phyloP scores from a whole-genome alignment of 2,797 vertebrate genomes.

The Sebastes matsubarae region DNA sequence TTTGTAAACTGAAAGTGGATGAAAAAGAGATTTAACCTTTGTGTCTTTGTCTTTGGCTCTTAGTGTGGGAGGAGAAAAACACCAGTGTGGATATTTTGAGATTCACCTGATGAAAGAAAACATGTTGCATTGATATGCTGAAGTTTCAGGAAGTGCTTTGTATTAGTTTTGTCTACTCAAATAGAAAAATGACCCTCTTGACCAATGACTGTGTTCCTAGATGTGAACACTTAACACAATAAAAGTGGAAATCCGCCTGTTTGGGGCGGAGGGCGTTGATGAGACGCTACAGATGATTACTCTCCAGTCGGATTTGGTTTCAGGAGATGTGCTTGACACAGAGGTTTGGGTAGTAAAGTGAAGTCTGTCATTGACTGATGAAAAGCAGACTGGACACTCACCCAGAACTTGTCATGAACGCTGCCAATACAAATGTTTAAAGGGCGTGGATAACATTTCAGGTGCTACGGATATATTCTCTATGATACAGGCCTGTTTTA shows the following conservation, averaged over 20 bases:
- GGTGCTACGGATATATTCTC: conserved; percentile 30
- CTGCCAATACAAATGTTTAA: conserved; percentile 57
- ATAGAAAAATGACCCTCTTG: background rate
- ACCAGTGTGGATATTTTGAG: background rate
- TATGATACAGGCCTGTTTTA: conserved; percentile 31
- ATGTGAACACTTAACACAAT: conserved; percentile 16
- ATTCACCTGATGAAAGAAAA: background rate
- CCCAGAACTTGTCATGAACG: background rate
- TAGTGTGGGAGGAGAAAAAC: background rate
- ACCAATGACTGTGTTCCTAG: background rate
- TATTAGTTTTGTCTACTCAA: background rate
- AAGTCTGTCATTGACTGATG: conserved; percentile 52
- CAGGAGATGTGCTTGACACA: conserved; percentile 34
- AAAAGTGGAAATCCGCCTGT: conserved; percentile 16
- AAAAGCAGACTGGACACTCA: conserved; percentile 51
- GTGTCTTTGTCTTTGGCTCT: background rate
- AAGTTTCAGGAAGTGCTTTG: background rate
- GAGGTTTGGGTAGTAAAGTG: conserved; percentile 29
- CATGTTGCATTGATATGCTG: background rate
- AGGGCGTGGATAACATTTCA: conserved; percentile 42
- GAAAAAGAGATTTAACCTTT: background rate
- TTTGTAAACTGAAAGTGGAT: background rate
- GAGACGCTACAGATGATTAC: conserved; percentile 33
- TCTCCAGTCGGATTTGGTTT: conserved; percentile 42
- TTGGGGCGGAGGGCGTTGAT: conserved; percentile 30